phyloP scores from a whole-genome alignment of 2,113 vertebrate species.

The Triplophysa rosa region DNA sequence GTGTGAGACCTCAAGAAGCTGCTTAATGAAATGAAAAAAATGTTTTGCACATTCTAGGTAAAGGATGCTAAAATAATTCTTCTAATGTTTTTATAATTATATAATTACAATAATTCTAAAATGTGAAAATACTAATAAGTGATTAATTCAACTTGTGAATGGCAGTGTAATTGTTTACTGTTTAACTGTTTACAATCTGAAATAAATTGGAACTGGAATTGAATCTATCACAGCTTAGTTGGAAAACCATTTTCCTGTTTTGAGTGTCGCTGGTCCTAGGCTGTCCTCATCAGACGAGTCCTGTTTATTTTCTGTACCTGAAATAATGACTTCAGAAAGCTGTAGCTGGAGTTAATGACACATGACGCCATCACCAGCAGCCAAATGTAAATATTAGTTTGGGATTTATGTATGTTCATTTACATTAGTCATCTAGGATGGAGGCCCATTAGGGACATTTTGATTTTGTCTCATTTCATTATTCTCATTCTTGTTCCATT shows the following conservation, averaged over 20 bases:
- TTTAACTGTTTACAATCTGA: neutral
- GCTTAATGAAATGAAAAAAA: too few species aligned
- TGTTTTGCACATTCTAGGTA: too few species aligned
- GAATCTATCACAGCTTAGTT: constrained; percentile 30
- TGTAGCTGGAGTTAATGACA: constrained; percentile 83
- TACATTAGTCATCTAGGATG: constrained; percentile 63
- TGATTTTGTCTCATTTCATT: constrained; percentile 62
- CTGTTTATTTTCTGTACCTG: constrained; percentile 57
- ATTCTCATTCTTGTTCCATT: constrained; percentile 50
- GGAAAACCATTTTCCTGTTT: constrained; percentile 5
- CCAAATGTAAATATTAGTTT: constrained; percentile 77
- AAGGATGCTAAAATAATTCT: too few species aligned
- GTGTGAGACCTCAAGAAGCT: too few species aligned
- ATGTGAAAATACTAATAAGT: too few species aligned
- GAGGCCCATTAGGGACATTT: constrained; percentile 67
- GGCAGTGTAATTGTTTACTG: too few species aligned
- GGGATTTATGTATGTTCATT: constrained; percentile 69
- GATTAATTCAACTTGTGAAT: too few species aligned
- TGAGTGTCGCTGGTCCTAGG: constrained; percentile 5
- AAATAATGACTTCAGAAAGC: constrained; percentile 67
- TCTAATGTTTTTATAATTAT: too few species aligned
- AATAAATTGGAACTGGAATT: constrained; percentile 11
- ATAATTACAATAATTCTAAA: too few species aligned
- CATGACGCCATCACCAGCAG: constrained; percentile 80
- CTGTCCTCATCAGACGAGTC: constrained; percentile 69